Evolutionary conservation across 2,113 vertebrate species (phyloP).

Genomic region (Triplophysa rosa): DNA sequence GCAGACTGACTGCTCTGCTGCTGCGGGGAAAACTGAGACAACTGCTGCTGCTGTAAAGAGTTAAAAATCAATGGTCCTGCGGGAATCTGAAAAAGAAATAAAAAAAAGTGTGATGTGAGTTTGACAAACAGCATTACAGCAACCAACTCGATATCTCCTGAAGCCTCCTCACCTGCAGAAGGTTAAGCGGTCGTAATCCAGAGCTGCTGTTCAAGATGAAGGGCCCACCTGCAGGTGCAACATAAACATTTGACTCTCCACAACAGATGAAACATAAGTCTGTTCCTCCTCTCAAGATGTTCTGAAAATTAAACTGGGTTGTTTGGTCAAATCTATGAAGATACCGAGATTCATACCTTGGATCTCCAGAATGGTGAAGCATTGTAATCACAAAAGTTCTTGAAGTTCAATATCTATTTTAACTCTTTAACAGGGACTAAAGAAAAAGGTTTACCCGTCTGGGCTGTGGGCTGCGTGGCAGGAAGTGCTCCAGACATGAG

Average conservation of each 20-base stretch:
- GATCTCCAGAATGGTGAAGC: too few species aligned
- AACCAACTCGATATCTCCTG: background rate
- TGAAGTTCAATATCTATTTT: too few species aligned
- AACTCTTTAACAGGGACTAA: too few species aligned
- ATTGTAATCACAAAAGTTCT: too few species aligned
- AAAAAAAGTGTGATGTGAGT: background rate
- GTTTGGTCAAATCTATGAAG: too few species aligned
- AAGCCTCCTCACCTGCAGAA: slow-evolving; percentile 86
- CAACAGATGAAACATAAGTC: background rate
- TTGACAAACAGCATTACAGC: background rate
- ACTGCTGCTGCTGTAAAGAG: slow-evolving; percentile 82
- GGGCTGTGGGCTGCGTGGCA: slow-evolving; percentile 86
- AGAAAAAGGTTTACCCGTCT: slow-evolving; percentile 77
- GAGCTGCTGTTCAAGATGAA: slow-evolving; percentile 91
- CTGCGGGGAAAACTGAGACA: slow-evolving; percentile 81
- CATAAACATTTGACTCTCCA: slow-evolving; percentile 47
- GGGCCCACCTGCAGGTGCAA: slow-evolving; percentile 82
- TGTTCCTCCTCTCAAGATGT: background rate
- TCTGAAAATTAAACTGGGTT: background rate
- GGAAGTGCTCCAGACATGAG: slow-evolving; percentile 83
- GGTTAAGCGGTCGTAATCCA: slow-evolving; percentile 88
- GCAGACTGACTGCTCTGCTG: slow-evolving; percentile 76
- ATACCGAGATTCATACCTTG: too few species aligned
- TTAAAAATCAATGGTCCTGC: slow-evolving; percentile 87
- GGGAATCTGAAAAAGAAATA: slow-evolving; percentile 74